Evolutionary conservation across 2,113 vertebrate genomes (phyloP), one percentile per base, ranked within the genome.

Genomic region (Toxotes jaculatrix): DNA sequence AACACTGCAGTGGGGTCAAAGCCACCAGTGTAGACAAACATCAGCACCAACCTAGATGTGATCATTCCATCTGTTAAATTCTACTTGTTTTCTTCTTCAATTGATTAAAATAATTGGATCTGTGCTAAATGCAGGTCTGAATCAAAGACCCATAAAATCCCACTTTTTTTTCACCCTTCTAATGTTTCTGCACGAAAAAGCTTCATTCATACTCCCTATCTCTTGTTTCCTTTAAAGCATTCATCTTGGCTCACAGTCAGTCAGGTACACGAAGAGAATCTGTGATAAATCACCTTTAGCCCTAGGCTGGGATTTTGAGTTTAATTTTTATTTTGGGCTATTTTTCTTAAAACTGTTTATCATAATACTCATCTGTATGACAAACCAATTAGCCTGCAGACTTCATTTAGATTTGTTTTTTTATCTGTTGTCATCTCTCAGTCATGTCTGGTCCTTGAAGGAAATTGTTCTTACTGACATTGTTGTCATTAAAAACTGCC

Each of bases 271-370:
- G 43, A 31, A 4, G 27, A 43, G 17, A 49, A 74, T 45, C 19
- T 74, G 72, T 56, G 64, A 69, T 53, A 27, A 74, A 85, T 71
- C 32, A 57, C 79, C 51, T 31, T 62, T 51, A 32, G 64, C 68
- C 60, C n/a, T 0, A 0, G 34, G 64, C 87, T 63, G 68, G 62
- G 16, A 43, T 74, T 67, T 68, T 42, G 55, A 59, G 57, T 73
- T 57, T n/a, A 19, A 65, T 57, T 87, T 53, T 62, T 47, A 38
- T 73, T 66, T 72, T 4, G 3, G 45, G 31, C 11, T 38, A 0
- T 77, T 78, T 84, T 42, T 53, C 16, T 82, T 56, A 53, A n/a
- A 27, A 34, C 71, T 66, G 53, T 78, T 79, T 49, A 78, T 81
- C 51, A 47, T 47, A 40, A 60, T 19, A 76, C 55, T 81, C 56